Evolutionary conservation across 2,797 vertebrate genomes (phyloP).

Genomic region (Manis crassicaudata): DNA sequence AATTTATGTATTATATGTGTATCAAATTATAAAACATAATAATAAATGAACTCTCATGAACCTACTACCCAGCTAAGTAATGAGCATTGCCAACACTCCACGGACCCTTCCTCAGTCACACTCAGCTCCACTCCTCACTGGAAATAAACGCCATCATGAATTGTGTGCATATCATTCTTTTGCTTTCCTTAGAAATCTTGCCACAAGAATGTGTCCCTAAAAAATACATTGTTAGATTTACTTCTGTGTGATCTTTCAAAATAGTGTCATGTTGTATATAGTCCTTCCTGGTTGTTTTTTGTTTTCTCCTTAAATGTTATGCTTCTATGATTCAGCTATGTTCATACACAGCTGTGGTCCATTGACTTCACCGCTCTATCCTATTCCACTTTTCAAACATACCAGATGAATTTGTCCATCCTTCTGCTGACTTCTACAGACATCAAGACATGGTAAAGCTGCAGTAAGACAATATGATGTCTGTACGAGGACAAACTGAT

Average conservation of each 20-base stretch:
- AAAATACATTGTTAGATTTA: neutral
- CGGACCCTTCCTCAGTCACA: neutral
- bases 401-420: neutral
- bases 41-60: neutral
- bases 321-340: neutral
- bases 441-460: neutral
- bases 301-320: neutral
- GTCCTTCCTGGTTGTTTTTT: neutral
- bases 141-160: neutral
- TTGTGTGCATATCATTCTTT: neutral
- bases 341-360: neutral
- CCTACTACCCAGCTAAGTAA: neutral
- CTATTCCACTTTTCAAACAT: neutral
- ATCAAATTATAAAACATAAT: neutral
- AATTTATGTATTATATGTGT: neutral
- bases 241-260: constrained; percentile 4
- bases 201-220: neutral
- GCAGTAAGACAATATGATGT: neutral
- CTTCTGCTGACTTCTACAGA: neutral
- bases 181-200: neutral
- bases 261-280: neutral
- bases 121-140: neutral
- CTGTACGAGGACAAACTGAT: neutral
- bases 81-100: fast-evolving
- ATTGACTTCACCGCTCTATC: neutral